Evolutionary conservation across 2,113 vertebrate genomes (phyloP), one percentile per base, ranked within the genome.

Genomic region (Anhinga rufa): DNA sequence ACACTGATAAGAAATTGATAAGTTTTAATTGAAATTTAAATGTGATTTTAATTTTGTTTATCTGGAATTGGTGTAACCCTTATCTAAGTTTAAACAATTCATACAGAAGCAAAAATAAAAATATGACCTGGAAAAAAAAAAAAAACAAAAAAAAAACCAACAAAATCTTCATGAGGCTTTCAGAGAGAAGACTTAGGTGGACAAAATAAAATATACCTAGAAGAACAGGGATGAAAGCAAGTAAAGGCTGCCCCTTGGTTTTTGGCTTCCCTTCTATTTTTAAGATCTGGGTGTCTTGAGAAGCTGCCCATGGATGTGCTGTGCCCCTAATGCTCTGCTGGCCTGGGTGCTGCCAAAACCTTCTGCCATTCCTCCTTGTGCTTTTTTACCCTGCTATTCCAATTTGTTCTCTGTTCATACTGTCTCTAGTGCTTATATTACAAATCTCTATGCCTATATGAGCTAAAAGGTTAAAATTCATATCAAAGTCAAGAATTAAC

Each of bases 61-160:
- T n/a, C 31, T 17, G 14, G 34, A 40, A 78, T 52, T 57, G 8
- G 1, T 44, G 16, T 25, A 40, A 70, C 2, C 7, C 9, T 91
- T 74, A 14, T 34, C 19, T 20, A 14, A 48, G 51, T 40, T 44
- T 48, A 55, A 78, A 48, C 2, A 78, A 28, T 46, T 55, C 5
- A 40, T 24, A 64, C 6, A 36, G 31, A 42, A 29, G 4, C 4
- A 64, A 55, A 61, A 57, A 26, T 14, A 36, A 46, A 75, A 49
- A 17, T 14, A 7, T 51, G 19, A 29, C 6, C n/a, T 49, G 19
- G 42, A 44, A 57, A 36, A 54, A 54, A 52, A 60, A 36, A 42
- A 24, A 55, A 29, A 28, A 20, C 10, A 2, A 9, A n/a, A 44
- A 62, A 26, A 0, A 54, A 79, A 9, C 1, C 12, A n/a, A n/a